Conservation (phyloP, 2,113 vertebrate species). For the Turnix velox region DNA sequence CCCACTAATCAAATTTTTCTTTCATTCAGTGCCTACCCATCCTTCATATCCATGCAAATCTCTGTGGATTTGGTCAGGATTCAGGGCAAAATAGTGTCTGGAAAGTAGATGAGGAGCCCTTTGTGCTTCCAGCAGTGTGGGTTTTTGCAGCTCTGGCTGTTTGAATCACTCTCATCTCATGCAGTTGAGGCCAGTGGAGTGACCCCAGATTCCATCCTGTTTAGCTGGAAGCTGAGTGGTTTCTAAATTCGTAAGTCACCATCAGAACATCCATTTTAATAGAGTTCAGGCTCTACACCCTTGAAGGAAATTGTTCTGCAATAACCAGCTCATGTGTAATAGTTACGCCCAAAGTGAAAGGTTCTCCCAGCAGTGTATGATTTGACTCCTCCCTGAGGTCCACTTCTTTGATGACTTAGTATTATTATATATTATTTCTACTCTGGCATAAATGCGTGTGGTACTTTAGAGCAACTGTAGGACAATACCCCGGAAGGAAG, state of each 20-base stretch:
- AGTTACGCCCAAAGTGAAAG: background rate
- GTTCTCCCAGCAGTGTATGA: background rate
- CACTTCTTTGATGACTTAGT: background rate
- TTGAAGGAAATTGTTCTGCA: slow-evolving; percentile 13
- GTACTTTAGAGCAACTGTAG: background rate
- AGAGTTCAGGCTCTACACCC: background rate
- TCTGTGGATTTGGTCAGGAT: background rate
- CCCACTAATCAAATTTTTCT: background rate
- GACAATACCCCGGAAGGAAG: background rate
- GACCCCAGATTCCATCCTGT: background rate
- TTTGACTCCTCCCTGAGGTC: background rate
- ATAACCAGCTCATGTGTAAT: background rate
- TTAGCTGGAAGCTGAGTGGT: background rate
- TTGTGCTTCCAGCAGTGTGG: background rate
- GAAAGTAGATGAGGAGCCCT: background rate
- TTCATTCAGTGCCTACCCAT: background rate
- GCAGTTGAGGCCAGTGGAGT: background rate
- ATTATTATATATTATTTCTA: slow-evolving; percentile 6
- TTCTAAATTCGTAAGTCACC: slow-evolving; percentile 3
- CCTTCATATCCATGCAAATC: background rate
- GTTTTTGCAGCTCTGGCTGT: background rate
- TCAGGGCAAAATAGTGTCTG: background rate
- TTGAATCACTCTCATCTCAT: rapidly evolving
- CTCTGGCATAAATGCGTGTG: background rate
- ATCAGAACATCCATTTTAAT: slow-evolving; percentile 31